Base-by-base conservation (phyloP, 1,140 invertebrate genomes). In the Heliconius eleuchia region DNA sequence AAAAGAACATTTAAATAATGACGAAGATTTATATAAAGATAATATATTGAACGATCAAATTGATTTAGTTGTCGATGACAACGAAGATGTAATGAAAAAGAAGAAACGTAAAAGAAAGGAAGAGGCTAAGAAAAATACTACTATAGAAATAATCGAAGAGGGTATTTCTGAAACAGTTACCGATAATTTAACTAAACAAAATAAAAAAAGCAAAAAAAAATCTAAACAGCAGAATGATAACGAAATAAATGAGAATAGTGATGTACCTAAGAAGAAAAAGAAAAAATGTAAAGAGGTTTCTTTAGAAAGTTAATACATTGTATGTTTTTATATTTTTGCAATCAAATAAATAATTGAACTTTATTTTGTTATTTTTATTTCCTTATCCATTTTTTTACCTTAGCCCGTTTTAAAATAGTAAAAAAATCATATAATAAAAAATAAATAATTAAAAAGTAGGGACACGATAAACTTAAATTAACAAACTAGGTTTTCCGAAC, bases 201-300 rank as follows among this genome's bases (percentile, higher is more conserved):
- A 71, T 55, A 77, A 77, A 71, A 50, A 70, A 16, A 77, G 16
- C 18, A 77, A 71, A 39, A 77, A 71, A 11, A 71, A 52, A 71
- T 52, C 37, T 23, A 71, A 77, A 77, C 19, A 71, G 71, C 37
- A 13, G 3, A 66, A 30, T 23, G 23, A 27, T 46, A 42, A 50
- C 39, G 71, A 77, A 73, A 66, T 66, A 23, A 52, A 79, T 72
- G 37, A 66, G 37, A 46, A 37, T 66, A 55, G 52, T 13, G 55
- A 79, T 76, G 55, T 27, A 8, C 74, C 81, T 71, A 83, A 80
- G 80, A 86, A 82, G 78, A 86, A 86, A 80, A 87, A 87, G 76
- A 87, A 84, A 78, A 74, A 66, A 66, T 66, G 11, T 77, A 78
- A 80, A 46, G 77, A 60, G 50, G 57, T 77, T 19, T 73, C 19